A percentile compares a stretch with the other conserved stretches of the same genome.
Conservation (phyloP, 2,113 vertebrate species). For the Ranitomeya variabilis region DNA sequence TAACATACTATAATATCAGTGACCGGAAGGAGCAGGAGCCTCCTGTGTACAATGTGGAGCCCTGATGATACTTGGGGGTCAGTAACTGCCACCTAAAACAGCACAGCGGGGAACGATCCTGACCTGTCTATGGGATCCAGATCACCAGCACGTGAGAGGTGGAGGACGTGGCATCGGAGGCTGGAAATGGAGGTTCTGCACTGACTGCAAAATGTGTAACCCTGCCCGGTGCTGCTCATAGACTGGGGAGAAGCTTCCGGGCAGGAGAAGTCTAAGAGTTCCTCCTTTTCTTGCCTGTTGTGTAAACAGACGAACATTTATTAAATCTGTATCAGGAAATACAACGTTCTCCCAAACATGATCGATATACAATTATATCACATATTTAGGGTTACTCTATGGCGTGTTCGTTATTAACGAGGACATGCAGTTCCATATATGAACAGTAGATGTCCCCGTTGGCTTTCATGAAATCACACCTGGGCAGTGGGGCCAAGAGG, state of each 20-base stretch:
- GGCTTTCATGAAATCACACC: neutral
- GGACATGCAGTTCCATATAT: neutral
- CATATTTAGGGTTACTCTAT: neutral
- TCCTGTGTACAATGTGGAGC: neutral
- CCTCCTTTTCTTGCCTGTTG: slow-evolving; percentile 46
- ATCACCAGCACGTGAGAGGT: slow-evolving; percentile 40
- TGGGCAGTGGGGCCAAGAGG: neutral
- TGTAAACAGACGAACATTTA: neutral
- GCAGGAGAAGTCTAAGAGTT: slow-evolving; percentile 23
- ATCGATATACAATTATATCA: neutral
- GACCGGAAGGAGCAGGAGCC: neutral
- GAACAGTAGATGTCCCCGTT: slow-evolving; percentile 8
- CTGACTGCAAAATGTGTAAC: slow-evolving; percentile 49
- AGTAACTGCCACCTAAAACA: neutral
- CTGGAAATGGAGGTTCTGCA: slow-evolving; percentile 57
- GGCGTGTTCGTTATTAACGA: neutral
- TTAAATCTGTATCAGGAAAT: neutral
- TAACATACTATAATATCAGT: neutral
- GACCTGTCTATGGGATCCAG: slow-evolving; percentile 15
- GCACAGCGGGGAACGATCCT: neutral
- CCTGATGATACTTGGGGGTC: neutral
- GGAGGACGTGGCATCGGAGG: slow-evolving; percentile 55
- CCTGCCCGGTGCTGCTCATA: slow-evolving; percentile 47
- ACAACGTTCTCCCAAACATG: neutral
- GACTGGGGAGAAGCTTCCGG: slow-evolving; percentile 25